Percentiles rank a stretch among this genome's conserved stretches.
phyloP scores from a whole-genome alignment of 2,888 invertebrate genomes.

The Leptodirus hochenwartii region DNA sequence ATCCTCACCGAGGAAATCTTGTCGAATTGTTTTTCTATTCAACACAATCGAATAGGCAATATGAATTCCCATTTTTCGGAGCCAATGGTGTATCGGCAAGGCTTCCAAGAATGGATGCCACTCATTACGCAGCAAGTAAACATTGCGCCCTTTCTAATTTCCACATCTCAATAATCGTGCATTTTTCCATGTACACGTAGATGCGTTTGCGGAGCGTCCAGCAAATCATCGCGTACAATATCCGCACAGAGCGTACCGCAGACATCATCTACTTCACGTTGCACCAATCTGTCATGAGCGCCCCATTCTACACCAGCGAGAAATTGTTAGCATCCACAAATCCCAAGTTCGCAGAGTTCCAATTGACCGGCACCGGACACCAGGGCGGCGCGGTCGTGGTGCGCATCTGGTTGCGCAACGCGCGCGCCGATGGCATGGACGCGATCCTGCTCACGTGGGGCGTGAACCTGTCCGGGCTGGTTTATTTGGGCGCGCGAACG shows the following conservation, averaged over 20 bases:
- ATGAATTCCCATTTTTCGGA: no score
- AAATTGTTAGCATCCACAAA: no score
- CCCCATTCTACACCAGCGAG: constrained; percentile 73
- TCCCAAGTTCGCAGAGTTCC: constrained; percentile 69
- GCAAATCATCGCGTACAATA: constrained; percentile 51
- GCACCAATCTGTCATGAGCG: constrained; percentile 62
- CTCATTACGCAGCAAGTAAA: constrained; percentile 65
- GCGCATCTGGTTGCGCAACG: no score
- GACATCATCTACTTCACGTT: constrained; percentile 60
- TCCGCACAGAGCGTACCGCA: constrained; percentile 25
- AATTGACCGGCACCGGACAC: constrained; percentile 38
- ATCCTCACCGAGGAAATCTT: no score
- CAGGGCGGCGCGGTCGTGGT: no score
- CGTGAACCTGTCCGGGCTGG: constrained; percentile 66
- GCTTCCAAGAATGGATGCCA: constrained; percentile 65
- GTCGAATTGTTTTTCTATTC: no score
- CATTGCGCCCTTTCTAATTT: constrained; percentile 4
- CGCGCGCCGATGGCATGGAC: constrained; percentile 28
- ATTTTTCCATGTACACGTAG: constrained; percentile 25
- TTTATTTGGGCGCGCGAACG: constrained; percentile 52
- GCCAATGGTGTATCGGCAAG: no score
- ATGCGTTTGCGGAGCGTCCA: constrained; percentile 61
- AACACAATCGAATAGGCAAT: no score
- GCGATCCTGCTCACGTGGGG: constrained; percentile 54
- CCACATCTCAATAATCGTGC: constrained; percentile 2